Base-by-base conservation (phyloP, 2,113 vertebrate genomes). In the Peromyscus maniculatus region DNA sequence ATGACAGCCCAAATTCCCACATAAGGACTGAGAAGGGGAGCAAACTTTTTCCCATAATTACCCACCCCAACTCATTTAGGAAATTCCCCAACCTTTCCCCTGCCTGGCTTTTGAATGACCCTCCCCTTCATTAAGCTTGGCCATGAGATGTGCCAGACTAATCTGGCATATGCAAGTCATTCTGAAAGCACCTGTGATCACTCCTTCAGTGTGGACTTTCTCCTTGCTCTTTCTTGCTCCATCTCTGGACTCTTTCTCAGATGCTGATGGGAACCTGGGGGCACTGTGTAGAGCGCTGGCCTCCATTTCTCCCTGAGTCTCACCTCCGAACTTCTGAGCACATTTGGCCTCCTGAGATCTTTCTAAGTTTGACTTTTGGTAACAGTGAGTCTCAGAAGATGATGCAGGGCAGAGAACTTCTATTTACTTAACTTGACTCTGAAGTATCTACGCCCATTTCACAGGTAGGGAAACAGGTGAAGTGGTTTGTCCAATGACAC, bases 281-380 rank as follows among this genome's bases (percentile, higher is more conserved):
- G 10, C 24, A 55, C 33, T 88, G 67, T 24, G 67, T 72, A 55
- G 31, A 13, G 5, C 26, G 36, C 49, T n/a, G 21, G 31, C 15
- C 24, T 19, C 52, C 43, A 39, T 31, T n/a, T 89, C 8, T 74
- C 8, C 2, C 8, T 26, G 24, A 72, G 33, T 39, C 22, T n/a
- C 33, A n/a, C 12, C 31, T 52, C 84, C 6, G n/a, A 77, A 66
- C 19, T 36, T 89, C 59, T 36, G 21, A 92, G 91, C 57, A 80
- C 7, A 8, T 11, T 59, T 86, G 87, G 52, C 43, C 31, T 88
- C 59, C 49, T 43, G 39, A 11, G 28, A 16, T 72, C 55, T 80
- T 93, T 90, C 89, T 92, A 17, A 79, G 39, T 94, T 91, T 93
- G 39, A 3, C 62, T 89, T 84, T 75, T 79, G 55, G 24, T 91